phyloP scores from a whole-genome alignment of 1,140 invertebrate genomes.

The Dryas iulia region DNA sequence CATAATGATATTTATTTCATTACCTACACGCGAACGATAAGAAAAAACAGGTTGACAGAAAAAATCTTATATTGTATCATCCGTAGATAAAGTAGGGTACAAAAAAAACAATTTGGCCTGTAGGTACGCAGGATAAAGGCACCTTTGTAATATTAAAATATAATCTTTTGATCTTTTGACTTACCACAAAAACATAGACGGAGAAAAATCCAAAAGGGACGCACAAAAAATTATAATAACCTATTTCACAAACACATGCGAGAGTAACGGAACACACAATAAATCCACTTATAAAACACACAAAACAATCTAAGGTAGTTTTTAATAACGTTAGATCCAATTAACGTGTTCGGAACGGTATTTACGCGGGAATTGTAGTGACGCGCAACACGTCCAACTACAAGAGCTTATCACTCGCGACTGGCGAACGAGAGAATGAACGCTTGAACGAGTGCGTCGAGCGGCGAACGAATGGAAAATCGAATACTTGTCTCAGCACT shows the following conservation, averaged over 20 bases:
- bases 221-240: constrained; percentile 54
- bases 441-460: constrained; percentile 23
- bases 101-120: background rate
- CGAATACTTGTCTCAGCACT: constrained; percentile 3
- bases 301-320: constrained; percentile 48
- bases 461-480: constrained; percentile 35
- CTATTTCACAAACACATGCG: constrained; percentile 60
- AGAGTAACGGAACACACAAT: constrained; percentile 43
- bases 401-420: constrained; percentile 60
- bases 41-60: constrained; percentile 13
- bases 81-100: background rate
- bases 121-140: background rate
- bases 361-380: constrained; percentile 48
- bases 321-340: constrained; percentile 55
- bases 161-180: constrained; percentile 45
- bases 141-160: constrained; percentile 16
- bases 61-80: background rate
- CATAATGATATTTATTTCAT: constrained; percentile 19
- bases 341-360: constrained; percentile 44
- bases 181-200: constrained; percentile 59
- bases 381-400: constrained; percentile 38
- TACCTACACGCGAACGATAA: constrained; percentile 21
- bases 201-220: constrained; percentile 67
- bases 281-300: constrained; percentile 57
- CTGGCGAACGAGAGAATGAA: constrained; percentile 52